Conservation (phyloP, 1,140 invertebrate species). For the Lepidotrigona ventralis region DNA sequence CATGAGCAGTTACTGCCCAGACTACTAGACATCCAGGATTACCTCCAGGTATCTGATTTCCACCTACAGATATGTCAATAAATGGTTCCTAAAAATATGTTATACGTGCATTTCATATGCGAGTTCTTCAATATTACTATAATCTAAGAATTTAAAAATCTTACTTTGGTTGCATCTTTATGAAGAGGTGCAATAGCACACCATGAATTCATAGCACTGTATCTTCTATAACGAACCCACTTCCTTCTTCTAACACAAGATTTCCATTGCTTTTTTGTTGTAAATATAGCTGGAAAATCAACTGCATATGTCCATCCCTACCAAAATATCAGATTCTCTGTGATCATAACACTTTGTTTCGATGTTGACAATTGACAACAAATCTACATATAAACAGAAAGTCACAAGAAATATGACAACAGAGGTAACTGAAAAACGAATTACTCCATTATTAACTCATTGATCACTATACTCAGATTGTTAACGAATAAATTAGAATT, state of each 20-base stretch:
- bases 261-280: constrained; percentile 91
- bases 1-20: constrained; percentile 95
- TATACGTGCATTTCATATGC: not conserved
- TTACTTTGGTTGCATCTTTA: constrained; percentile 91
- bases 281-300: constrained; percentile 94
- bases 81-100: constrained; percentile 84
- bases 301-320: constrained; percentile 95
- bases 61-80: constrained; percentile 92
- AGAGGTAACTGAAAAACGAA: constrained; percentile 12
- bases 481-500: constrained; percentile 2
- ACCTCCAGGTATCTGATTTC: constrained; percentile 89
- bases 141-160: not conserved
- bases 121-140: not conserved
- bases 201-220: constrained; percentile 94
- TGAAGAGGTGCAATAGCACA: constrained; percentile 93
- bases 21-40: constrained; percentile 87
- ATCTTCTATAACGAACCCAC: constrained; percentile 92
- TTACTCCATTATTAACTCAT: not conserved
- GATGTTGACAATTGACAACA: constrained; percentile 48
- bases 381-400: constrained; percentile 59
- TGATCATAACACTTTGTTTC: constrained; percentile 60
- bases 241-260: constrained; percentile 94
- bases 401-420: constrained; percentile 43
- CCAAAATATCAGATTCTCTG: constrained; percentile 64
- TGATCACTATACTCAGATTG: not conserved